Conservation (phyloP, 2,113 vertebrate genomes). For the Dryoscopus gambensis region DNA sequence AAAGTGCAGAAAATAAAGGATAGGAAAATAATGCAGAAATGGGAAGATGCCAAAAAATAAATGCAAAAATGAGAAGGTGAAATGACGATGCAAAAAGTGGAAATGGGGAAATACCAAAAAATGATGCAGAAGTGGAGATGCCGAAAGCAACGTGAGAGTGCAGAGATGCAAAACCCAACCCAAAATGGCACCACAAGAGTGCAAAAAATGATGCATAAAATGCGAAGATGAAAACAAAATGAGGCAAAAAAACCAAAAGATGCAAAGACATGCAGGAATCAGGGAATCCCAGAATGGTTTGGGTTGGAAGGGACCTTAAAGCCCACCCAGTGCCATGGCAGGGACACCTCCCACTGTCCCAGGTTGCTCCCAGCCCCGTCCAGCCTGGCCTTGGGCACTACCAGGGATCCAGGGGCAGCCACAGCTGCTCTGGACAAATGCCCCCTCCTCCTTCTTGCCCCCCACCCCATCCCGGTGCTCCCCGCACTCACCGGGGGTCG, state of each 20-base stretch:
- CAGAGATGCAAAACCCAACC: neutral
- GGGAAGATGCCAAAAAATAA: neutral
- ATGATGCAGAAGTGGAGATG: neutral
- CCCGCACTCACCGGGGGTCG: slow-evolving; percentile 83
- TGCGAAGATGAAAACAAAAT: neutral
- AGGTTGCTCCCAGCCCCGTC: fast-evolving
- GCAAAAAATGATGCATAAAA: neutral
- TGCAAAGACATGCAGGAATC: neutral
- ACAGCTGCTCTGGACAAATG: neutral
- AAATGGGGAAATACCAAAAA: neutral
- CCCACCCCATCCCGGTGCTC: neutral
- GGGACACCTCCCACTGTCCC: neutral
- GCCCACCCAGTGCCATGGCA: neutral
- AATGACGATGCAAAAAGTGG: neutral
- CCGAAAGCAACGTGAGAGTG: neutral
- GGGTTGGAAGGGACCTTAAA: neutral
- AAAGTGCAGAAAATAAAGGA: neutral
- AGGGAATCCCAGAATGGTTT: neutral
- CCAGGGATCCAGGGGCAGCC: neutral
- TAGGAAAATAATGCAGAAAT: neutral
- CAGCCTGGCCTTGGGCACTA: neutral
- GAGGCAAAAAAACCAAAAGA: fast-evolving
- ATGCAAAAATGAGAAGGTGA: neutral
- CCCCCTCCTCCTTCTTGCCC: too few species aligned
- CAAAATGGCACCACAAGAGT: neutral